Base-by-base conservation (phyloP, 1,140 invertebrate genomes). In the Planococcus citri region DNA sequence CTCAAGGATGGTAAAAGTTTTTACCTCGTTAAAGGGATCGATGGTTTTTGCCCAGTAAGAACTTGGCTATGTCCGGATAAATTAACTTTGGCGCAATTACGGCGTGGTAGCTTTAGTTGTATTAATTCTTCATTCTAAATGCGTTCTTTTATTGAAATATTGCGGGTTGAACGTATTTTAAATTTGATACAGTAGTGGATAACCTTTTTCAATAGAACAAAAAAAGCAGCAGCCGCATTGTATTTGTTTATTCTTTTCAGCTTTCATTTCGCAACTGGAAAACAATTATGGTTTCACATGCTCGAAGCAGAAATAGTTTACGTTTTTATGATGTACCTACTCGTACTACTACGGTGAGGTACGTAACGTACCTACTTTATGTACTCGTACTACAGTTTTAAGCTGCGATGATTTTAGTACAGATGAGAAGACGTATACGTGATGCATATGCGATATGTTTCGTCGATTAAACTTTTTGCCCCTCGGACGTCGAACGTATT, bases 111-210 rank as follows among this genome's bases (percentile, higher is more conserved):
- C 41, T 51, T 51, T 20, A 51, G 41, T 20, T 14, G 17, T 51
- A 51, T 51, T 51, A 51, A 51, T 51, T 51, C 41, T 51, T 51
- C 41, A 51, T 51, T 51, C 41, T 51, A 51, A 51, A 51, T 51
- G 41, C 41, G 41, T 51, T 51, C 41, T 51, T 51, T 51, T 51
- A 51, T 51, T 51, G 41, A 51, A 51, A 51, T 51, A 51, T 51
- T 51, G 41, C 41, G 41, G 41, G 41, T 51, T 51, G 41, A 51
- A 51, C n/a, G 41, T 51, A 51, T 51, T 51, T 51, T 51, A 51
- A 51, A 51, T 20, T 51, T 51, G 41, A 17, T 51, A 51, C 41
- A 3, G 17, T 6, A 51, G 41, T 17, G n/a, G 41, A 51, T 51
- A 51, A 51, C 41, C 41, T 51, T 51, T 51, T 17, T 14, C 41